phyloP scores from a whole-genome alignment of 2,888 invertebrate genomes.

The Aleiodes leptofemur region DNA sequence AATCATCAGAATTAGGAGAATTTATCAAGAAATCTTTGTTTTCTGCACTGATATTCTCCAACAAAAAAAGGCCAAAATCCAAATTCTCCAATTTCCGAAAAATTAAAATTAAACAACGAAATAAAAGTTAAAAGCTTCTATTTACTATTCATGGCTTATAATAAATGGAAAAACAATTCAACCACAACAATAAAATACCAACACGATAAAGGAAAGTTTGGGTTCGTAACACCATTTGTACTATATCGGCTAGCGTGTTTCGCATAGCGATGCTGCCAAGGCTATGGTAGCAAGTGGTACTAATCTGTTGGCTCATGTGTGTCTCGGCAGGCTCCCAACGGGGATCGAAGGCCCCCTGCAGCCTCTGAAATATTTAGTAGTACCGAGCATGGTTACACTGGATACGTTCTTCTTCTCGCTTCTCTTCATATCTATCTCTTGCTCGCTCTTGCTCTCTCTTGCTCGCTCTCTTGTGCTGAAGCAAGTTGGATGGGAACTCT shows the following conservation, averaged over 20 bases:
- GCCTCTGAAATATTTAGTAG: conserved; percentile 63
- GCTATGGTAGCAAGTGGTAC: conserved; percentile 60
- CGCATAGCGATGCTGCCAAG: conserved; percentile 46
- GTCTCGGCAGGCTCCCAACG: conserved; percentile 57
- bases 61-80: background rate
- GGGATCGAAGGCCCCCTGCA: conserved; percentile 59
- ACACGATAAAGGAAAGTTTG: conserved; percentile 36
- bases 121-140: background rate
- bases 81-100: background rate
- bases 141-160: conserved; percentile 13
- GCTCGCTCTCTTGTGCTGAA: background rate
- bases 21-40: too few species aligned
- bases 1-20: too few species aligned
- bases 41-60: too few species aligned
- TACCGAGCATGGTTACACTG: conserved; percentile 49
- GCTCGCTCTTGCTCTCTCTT: background rate
- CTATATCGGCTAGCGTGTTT: conserved; percentile 41
- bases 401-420: conserved; percentile 14
- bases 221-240: conserved; percentile 41
- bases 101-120: background rate
- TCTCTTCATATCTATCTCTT: background rate
- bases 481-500: conserved; percentile 48
- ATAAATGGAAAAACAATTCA: conserved; percentile 35
- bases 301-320: conserved; percentile 62
- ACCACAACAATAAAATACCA: conserved; percentile 24